Percentiles rank a stretch among this genome's conserved stretches.
Conservation (phyloP, 2,888 invertebrate species). For the Drosophila multiciliata region DNA sequence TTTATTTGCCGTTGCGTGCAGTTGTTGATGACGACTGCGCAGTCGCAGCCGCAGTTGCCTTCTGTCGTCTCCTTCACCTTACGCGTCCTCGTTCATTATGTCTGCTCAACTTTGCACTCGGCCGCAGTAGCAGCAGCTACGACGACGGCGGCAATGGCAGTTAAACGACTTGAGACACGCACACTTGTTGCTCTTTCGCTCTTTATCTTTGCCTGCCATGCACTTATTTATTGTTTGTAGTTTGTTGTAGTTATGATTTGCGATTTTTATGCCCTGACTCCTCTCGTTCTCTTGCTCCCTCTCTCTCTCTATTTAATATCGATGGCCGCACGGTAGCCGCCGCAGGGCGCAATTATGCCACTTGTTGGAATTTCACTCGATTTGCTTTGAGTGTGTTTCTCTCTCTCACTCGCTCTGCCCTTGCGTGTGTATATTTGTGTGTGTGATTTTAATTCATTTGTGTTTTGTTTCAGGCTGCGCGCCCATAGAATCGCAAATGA, state of each 20-base stretch:
- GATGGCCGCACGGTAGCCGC: slow-evolving; percentile 76
- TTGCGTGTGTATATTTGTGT: background rate
- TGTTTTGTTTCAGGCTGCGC: slow-evolving; percentile 69
- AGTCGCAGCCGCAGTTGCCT: slow-evolving; percentile 37
- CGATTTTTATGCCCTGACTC: slow-evolving; percentile 64
- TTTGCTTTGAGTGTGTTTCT: slow-evolving; percentile 27
- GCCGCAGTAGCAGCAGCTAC: slow-evolving; percentile 28
- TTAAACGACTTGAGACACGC: slow-evolving; percentile 81
- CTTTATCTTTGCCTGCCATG: slow-evolving; percentile 43
- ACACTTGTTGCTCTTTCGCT: slow-evolving; percentile 77
- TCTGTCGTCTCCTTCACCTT: slow-evolving; percentile 34
- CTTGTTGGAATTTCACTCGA: slow-evolving; percentile 81
- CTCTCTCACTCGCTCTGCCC: slow-evolving; percentile 12
- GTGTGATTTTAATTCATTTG: slow-evolving; percentile 73
- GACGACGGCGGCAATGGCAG: slow-evolving; percentile 18
- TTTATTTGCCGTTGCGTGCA: slow-evolving; percentile 76
- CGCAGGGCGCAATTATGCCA: slow-evolving; percentile 81
- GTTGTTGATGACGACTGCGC: slow-evolving; percentile 70
- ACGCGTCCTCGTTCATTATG: slow-evolving; percentile 63
- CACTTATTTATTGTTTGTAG: slow-evolving; percentile 81
- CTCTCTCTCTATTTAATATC: slow-evolving; percentile 40
- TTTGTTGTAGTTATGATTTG: slow-evolving; percentile 82
- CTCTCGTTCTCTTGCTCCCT: background rate
- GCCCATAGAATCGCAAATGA: slow-evolving; percentile 80
- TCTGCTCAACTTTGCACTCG: slow-evolving; percentile 80